These are phyloP conservation scores for Gymnobelideus leadbeateri DNA, from an alignment of 2,113 vertebrate species.

Conservation along the genomic window DNA sequence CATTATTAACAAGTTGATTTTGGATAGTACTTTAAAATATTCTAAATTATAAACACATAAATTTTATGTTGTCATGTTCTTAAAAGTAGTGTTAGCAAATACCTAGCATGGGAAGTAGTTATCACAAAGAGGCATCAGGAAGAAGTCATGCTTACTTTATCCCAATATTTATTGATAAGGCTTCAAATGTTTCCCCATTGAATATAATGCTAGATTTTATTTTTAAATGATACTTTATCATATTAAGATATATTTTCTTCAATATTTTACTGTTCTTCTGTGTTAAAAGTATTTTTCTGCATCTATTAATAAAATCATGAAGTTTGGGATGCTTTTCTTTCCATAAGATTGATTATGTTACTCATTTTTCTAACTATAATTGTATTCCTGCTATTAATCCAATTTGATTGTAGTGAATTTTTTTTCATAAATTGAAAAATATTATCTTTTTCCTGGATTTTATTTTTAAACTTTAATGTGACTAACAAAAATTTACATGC, in stretches of 20 bases:
- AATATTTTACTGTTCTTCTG: background rate
- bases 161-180: background rate
- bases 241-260: background rate
- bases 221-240: background rate
- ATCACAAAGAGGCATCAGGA: background rate
- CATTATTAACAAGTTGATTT: background rate
- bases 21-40: background rate
- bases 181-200: background rate
- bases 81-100: background rate
- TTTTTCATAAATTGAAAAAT: background rate
- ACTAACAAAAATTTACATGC: background rate
- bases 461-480: background rate
- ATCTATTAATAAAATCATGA: background rate
- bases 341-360: background rate
- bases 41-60: background rate
- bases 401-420: background rate
- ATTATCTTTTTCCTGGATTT: background rate
- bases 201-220: background rate
- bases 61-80: background rate
- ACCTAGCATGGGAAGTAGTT: background rate
- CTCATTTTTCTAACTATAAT: background rate
- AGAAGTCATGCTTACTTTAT: too few relatives aligned
- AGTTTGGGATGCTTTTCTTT: background rate
- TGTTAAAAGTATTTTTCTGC: background rate
- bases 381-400: background rate